A percentile compares a stretch with the other conserved stretches of the same genome.
Conservation (phyloP, 2,797 vertebrate species). For the Sandelia bainsii region DNA sequence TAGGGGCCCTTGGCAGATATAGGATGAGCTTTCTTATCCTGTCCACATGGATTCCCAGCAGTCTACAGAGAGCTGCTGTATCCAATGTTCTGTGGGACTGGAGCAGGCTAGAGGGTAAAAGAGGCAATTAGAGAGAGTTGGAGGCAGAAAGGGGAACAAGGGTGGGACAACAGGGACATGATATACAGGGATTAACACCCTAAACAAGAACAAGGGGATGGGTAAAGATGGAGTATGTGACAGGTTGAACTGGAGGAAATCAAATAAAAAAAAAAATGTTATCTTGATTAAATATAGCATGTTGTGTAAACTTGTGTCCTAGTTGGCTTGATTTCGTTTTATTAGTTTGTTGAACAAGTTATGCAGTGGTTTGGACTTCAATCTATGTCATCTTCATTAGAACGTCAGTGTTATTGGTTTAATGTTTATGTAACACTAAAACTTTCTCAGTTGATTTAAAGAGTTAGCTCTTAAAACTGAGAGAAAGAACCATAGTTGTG, state of each 20-base stretch:
- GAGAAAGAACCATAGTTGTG: no score
- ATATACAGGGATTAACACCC: slow-evolving; percentile 57
- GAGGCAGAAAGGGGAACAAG: slow-evolving; percentile 37
- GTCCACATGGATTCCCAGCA: slow-evolving; percentile 58
- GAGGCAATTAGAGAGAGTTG: slow-evolving; percentile 74
- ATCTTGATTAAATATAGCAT: no score
- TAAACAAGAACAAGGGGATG: slow-evolving; percentile 50
- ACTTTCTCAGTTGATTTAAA: no score
- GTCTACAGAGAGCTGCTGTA: slow-evolving; percentile 68
- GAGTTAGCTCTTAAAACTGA: no score
- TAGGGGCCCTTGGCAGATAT: slow-evolving; percentile 53
- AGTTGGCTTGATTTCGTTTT: no score
- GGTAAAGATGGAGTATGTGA: slow-evolving; percentile 57
- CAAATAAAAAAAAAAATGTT: no score
- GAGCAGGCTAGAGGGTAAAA: slow-evolving; percentile 69
- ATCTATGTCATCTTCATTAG: no score
- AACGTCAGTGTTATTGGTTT: no score
- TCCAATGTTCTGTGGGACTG: slow-evolving; percentile 45
- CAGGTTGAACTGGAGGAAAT: slow-evolving; percentile 59
- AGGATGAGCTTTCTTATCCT: slow-evolving; percentile 60
- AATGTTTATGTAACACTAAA: no score
- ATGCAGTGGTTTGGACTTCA: no score
- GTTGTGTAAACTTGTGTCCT: no score
- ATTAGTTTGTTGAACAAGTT: no score
- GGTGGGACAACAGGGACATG: slow-evolving; percentile 51